Evolutionary conservation across 2,888 invertebrate species (phyloP).

Genomic region (Tetragonula carbonaria): DNA sequence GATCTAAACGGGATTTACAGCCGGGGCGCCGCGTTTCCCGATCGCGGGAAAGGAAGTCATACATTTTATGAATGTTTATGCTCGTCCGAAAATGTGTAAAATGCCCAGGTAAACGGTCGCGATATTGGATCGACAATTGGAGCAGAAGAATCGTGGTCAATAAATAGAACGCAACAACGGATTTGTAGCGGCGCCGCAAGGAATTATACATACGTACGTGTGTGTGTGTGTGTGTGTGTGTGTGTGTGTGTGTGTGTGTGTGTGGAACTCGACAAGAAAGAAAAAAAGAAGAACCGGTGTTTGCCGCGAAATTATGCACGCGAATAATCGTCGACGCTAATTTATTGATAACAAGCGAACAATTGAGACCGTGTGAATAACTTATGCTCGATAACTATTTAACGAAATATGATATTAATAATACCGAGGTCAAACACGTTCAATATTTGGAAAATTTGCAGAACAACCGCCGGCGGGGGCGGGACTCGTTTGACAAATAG

Average conservation of each 20-base stretch:
- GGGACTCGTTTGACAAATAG: no score
- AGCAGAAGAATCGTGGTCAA: background rate
- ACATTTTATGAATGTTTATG: background rate
- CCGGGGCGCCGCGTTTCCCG: no score
- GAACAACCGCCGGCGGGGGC: background rate
- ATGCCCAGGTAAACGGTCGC: background rate
- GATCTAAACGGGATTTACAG: background rate
- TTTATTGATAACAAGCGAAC: slow-evolving; percentile 7
- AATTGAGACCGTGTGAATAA: background rate
- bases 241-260: no score
- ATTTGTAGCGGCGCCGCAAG: background rate
- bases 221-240: no score
- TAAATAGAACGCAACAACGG: background rate
- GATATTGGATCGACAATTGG: background rate
- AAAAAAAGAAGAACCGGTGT: background rate
- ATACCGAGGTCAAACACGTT: background rate
- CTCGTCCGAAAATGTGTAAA: background rate
- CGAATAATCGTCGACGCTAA: background rate
- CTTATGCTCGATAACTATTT: background rate
- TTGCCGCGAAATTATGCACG: background rate
- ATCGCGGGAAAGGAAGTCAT: background rate
- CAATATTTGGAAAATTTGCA: background rate
- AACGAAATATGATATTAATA: slow-evolving; percentile 10
- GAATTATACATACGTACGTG: background rate
- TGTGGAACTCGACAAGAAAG: no score